Evolutionary conservation across 2,888 invertebrate genomes (phyloP).

Genomic region (Choristoneura rosaceana): DNA sequence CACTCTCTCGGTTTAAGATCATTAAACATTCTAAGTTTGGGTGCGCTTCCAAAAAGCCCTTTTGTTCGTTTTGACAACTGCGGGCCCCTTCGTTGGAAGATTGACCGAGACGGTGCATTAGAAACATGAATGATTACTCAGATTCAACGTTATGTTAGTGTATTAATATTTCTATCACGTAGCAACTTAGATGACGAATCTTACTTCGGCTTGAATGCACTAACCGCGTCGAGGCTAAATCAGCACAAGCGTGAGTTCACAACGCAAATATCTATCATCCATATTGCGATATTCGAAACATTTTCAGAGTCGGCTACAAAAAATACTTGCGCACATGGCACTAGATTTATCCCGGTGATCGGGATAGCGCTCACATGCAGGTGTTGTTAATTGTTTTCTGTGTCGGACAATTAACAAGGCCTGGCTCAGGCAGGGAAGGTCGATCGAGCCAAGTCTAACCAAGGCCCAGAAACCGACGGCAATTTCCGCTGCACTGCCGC

Average conservation of each 20-base stretch:
- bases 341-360: conserved; percentile 25
- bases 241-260: neutral
- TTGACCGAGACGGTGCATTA: conserved; percentile 16
- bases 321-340: conserved; percentile 14
- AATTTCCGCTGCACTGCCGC: conserved; percentile 71
- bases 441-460: conserved; percentile 58
- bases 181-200: neutral
- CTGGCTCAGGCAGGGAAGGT: conserved; percentile 53
- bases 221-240: neutral
- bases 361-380: conserved; percentile 46
- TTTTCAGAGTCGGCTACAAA: conserved; percentile 1
- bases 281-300: neutral
- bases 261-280: neutral
- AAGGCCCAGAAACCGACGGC: conserved; percentile 59
- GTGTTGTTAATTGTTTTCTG: conserved; percentile 70
- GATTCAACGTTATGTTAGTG: neutral
- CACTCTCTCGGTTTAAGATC: conserved; percentile 65
- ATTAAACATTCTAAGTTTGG: conserved; percentile 68
- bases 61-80: conserved; percentile 40
- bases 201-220: neutral
- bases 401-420: conserved; percentile 68
- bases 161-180: neutral
- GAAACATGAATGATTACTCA: conserved; percentile 8
- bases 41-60: conserved; percentile 46
- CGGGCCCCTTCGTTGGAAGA: conserved; percentile 14